Evolutionary conservation across 2,797 vertebrate genomes (phyloP).

Genomic region (Myioborus melanocephalus): DNA sequence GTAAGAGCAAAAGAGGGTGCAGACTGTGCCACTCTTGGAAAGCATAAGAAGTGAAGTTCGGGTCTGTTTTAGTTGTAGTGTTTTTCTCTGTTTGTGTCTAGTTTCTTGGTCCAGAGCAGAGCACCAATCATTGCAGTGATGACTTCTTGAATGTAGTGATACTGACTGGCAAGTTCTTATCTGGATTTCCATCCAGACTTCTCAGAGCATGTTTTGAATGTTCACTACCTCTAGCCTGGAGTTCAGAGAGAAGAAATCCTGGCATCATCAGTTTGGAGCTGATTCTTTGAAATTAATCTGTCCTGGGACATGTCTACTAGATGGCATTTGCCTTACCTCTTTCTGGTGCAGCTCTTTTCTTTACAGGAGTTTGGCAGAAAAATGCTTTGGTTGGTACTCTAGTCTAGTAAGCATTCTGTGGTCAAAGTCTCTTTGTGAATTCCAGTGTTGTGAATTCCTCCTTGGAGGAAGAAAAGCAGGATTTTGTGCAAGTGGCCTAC

Average conservation of each 20-base stretch:
- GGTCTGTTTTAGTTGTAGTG: neutral
- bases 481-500: neutral
- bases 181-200: neutral
- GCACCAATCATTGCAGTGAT: neutral
- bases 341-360: neutral
- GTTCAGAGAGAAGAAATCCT: neutral
- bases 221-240: neutral
- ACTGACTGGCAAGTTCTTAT: neutral
- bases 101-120: neutral
- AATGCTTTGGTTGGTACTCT: neutral
- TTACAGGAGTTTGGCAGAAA: neutral
- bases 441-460: neutral
- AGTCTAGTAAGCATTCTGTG: neutral
- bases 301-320: neutral
- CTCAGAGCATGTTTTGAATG: neutral
- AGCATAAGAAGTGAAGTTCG: slow-evolving; percentile 36
- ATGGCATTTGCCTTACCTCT: neutral
- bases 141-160: neutral
- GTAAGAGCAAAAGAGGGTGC: neutral
- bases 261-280: neutral
- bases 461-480: neutral
- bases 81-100: neutral
- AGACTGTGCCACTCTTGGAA: neutral
- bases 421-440: neutral
- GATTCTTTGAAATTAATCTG: neutral